Evolutionary conservation across 2,797 vertebrate genomes (phyloP).

Genomic region (Geotria australis): DNA sequence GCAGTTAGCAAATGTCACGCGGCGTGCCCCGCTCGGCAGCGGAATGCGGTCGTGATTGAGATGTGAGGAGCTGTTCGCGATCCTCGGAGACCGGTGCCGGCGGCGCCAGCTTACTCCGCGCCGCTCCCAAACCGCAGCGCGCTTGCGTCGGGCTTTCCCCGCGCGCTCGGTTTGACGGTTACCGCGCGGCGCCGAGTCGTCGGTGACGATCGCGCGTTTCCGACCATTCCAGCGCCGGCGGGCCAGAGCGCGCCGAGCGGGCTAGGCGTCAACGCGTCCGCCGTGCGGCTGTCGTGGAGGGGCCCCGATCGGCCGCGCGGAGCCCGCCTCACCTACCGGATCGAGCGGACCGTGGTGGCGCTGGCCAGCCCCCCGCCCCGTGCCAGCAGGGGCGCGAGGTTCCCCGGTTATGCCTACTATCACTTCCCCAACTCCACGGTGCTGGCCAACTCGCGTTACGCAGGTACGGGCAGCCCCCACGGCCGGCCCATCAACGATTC

Average conservation of each 20-base stretch:
- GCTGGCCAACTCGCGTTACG: conserved; percentile 38
- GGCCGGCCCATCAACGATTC: no score
- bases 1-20: no score
- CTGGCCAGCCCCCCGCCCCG: conserved; percentile 15
- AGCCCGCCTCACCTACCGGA: conserved; percentile 33
- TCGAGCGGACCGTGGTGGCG: conserved; percentile 42
- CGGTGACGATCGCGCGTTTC: no score
- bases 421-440: conserved; percentile 29
- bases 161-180: no score
- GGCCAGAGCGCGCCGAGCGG: conserved; percentile 19
- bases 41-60: no score
- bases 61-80: no score
- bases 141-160: no score
- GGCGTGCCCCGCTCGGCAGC: no score
- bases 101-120: no score
- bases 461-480: conserved; percentile 16
- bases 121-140: no score
- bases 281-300: conserved; percentile 26
- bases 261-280: conserved; percentile 24
- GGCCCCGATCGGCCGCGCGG: conserved; percentile 36
- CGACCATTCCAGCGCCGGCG: conserved; percentile 20
- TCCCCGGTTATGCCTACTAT: conserved; percentile 35
- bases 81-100: no score
- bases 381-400: conserved; percentile 30
- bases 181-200: no score